Conservation (phyloP, 1,140 invertebrate genomes). For the Listronotus bonariensis region DNA sequence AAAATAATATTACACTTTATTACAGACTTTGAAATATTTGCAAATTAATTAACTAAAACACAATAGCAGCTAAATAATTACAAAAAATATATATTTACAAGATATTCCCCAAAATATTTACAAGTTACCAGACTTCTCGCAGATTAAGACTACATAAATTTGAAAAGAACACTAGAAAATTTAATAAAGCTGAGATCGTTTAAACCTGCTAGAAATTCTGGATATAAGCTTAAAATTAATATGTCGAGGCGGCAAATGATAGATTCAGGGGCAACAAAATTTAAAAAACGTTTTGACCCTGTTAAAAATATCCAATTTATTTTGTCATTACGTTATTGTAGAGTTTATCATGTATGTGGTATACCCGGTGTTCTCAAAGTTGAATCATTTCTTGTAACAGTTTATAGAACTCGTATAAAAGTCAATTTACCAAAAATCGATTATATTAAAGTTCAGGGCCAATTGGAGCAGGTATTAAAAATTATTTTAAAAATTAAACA, state of each 20-base stretch:
- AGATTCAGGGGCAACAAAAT: background rate
- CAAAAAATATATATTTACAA: slow-evolving; percentile 38
- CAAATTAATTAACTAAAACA: slow-evolving; percentile 14
- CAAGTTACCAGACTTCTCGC: slow-evolving; percentile 29
- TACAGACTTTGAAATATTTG: slow-evolving; percentile 12
- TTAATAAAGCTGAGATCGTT: slow-evolving; percentile 43
- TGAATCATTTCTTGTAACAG: too few species aligned
- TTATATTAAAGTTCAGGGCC: too few species aligned
- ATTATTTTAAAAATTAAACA: too few species aligned
- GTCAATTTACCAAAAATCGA: too few species aligned
- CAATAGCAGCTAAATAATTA: slow-evolving; percentile 36
- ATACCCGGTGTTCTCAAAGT: too few species aligned
- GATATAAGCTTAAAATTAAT: slow-evolving; percentile 23
- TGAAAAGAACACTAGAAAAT: slow-evolving; percentile 15
- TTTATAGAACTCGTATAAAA: too few species aligned
- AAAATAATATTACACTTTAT: slow-evolving; percentile 18
- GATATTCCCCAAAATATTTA: slow-evolving; percentile 43
- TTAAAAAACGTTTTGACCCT: background rate
- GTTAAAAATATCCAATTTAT: background rate
- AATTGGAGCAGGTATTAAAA: too few species aligned
- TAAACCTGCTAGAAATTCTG: slow-evolving; percentile 38
- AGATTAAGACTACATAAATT: slow-evolving; percentile 20
- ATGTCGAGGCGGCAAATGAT: background rate
- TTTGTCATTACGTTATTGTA: background rate
- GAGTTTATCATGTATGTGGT: too few species aligned